Percentiles rank a stretch among this genome's conserved stretches.
phyloP scores from a whole-genome alignment of 2,113 vertebrate genomes.

The Pteruthius melanotis region DNA sequence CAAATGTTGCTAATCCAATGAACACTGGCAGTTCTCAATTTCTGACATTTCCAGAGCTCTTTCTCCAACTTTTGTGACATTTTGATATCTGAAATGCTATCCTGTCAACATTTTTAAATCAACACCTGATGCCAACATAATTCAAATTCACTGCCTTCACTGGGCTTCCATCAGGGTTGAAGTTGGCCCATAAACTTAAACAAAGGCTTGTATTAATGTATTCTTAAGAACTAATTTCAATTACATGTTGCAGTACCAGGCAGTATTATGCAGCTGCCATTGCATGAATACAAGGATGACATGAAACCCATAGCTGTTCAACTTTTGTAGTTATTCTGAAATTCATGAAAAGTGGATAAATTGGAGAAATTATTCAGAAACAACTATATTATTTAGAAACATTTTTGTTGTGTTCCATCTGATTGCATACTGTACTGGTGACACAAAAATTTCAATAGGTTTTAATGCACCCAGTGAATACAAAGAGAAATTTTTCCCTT shows the following conservation, averaged over 20 bases:
- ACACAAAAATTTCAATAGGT: background rate
- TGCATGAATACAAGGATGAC: background rate
- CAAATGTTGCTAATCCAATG: constrained; percentile 5
- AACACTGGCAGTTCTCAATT: constrained; percentile 17
- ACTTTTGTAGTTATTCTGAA: background rate
- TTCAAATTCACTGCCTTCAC: background rate
- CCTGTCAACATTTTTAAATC: constrained; percentile 20
- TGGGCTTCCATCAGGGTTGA: background rate
- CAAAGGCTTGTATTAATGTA: constrained; percentile 18
- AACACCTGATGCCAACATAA: background rate
- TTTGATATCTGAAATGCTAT: constrained; percentile 26
- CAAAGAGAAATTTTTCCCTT: background rate
- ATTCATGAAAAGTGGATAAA: background rate
- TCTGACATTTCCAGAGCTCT: constrained; percentile 25
- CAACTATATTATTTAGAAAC: constrained; percentile 1
- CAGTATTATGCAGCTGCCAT: background rate
- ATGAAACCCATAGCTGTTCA: background rate
- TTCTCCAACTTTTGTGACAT: constrained; percentile 29
- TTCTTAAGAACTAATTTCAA: constrained; percentile 34
- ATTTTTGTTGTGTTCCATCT: background rate
- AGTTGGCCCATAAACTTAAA: constrained; percentile 10
- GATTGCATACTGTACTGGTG: background rate
- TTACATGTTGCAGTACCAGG: background rate
- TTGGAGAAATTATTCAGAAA: background rate
- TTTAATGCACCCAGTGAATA: background rate